A percentile compares a stretch with the other conserved stretches of the same genome.
These are phyloP conservation scores for Lampris megalopsis DNA, from an alignment of 2,113 vertebrate species.

Conservation along the genomic window DNA sequence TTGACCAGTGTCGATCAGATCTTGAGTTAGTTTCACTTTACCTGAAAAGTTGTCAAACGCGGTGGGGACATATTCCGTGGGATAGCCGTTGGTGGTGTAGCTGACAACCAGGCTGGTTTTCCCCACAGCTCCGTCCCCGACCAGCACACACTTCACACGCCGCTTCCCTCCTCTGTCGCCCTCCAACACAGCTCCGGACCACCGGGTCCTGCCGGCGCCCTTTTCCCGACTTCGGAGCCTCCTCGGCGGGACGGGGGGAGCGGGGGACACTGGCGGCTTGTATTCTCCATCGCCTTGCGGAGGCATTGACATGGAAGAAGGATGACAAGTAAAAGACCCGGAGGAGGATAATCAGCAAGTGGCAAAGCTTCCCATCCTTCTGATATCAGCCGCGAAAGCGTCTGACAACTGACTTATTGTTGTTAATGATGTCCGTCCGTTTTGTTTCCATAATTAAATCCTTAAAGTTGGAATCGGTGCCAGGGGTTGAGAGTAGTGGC, in stretches of 20 bases:
- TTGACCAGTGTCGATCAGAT: background rate
- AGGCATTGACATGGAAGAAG: conserved; percentile 75
- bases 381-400: conserved; percentile 13
- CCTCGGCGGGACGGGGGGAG: conserved; percentile 88
- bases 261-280: conserved; percentile 70
- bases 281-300: conserved; percentile 69
- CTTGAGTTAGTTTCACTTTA: conserved; percentile 56
- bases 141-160: conserved; percentile 91
- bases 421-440: background rate
- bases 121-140: conserved; percentile 94
- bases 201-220: conserved; percentile 59
- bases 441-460: conserved; percentile 42
- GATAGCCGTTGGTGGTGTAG: conserved; percentile 95
- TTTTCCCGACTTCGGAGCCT: conserved; percentile 80
- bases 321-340: conserved; percentile 53
- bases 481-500: background rate
- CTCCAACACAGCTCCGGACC: conserved; percentile 37
- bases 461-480: background rate
- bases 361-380: conserved; percentile 56
- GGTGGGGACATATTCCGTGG: conserved; percentile 93
- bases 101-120: conserved; percentile 95
- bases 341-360: conserved; percentile 34
- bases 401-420: conserved; percentile 23
- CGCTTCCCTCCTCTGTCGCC: conserved; percentile 77
- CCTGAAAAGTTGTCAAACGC: conserved; percentile 97